These are phyloP conservation scores for Zaprionus tsacasi DNA, from an alignment of 1,140 invertebrate genomes.

Conservation along the genomic window DNA sequence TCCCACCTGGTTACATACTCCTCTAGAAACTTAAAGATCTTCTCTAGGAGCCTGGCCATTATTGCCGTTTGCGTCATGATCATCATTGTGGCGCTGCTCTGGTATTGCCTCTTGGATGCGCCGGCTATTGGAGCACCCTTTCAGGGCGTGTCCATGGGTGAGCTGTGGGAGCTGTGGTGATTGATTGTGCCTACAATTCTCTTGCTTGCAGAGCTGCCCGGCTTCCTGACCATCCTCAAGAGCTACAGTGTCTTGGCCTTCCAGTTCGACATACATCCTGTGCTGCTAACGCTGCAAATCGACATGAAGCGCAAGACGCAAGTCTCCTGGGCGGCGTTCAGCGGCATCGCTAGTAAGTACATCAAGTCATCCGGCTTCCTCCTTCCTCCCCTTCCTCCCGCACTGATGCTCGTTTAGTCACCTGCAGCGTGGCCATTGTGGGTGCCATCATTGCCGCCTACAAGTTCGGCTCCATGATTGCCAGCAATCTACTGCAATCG, in stretches of 20 bases:
- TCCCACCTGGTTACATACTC: no score
- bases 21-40: not conserved
- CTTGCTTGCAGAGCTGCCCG: constrained; percentile 59
- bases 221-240: constrained; percentile 85
- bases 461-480: constrained; percentile 86
- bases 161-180: not conserved
- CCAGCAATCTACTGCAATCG: constrained; percentile 85
- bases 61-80: constrained; percentile 86
- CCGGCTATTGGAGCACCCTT: constrained; percentile 66
- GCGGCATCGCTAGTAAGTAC: constrained; percentile 87
- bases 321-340: constrained; percentile 87
- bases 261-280: constrained; percentile 92
- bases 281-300: constrained; percentile 91
- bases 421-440: constrained; percentile 87
- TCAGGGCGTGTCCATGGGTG: constrained; percentile 72
- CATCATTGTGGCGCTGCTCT: constrained; percentile 86
- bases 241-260: constrained; percentile 87
- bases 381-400: not conserved
- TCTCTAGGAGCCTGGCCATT: constrained; percentile 85
- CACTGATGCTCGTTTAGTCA: constrained; percentile 79
- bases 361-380: not conserved
- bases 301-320: constrained; percentile 90
- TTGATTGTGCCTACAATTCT: not conserved
- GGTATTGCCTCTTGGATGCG: constrained; percentile 81
- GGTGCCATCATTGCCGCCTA: constrained; percentile 87